Conservation (phyloP, 2,797 vertebrate species). For the Rhynchonycteris naso region DNA sequence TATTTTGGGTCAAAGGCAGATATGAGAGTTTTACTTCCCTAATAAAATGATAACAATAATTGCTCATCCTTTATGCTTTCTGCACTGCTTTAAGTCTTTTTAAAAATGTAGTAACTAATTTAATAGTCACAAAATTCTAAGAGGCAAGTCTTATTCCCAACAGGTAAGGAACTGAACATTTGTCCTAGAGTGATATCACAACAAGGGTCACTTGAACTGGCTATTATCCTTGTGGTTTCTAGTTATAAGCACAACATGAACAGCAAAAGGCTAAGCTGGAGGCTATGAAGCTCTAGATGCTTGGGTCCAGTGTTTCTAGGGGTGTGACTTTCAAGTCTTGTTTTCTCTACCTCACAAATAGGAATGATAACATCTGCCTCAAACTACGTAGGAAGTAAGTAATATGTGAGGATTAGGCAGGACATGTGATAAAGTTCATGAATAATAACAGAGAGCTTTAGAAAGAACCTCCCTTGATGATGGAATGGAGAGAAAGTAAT, state of each 20-base stretch:
- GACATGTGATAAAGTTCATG: not conserved
- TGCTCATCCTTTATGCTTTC: not conserved
- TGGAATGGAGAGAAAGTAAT: not conserved
- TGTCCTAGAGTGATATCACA: too few relatives aligned
- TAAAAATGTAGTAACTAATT: not conserved
- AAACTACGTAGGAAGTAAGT: not conserved
- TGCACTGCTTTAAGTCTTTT: slow-evolving; percentile 8
- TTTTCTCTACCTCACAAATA: not conserved
- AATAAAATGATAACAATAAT: not conserved
- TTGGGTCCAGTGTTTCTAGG: not conserved
- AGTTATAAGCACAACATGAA: not conserved
- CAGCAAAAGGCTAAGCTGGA: not conserved
- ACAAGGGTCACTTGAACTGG: not conserved
- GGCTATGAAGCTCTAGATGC: not conserved
- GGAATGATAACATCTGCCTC: not conserved
- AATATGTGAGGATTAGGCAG: not conserved
- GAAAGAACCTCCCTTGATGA: not conserved
- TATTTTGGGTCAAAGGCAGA: slow-evolving; percentile 32
- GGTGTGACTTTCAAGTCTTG: not conserved
- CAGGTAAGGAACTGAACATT: not conserved
- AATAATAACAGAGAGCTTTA: not conserved
- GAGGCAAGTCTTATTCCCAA: not conserved
- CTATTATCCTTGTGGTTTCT: not conserved
- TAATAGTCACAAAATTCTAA: not conserved
- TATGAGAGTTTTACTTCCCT: not conserved